Evolutionary conservation across 2,113 vertebrate species (phyloP), one percentile per base, ranked within the genome.

Genomic region (Rhegmatorhina hoffmannsi): DNA sequence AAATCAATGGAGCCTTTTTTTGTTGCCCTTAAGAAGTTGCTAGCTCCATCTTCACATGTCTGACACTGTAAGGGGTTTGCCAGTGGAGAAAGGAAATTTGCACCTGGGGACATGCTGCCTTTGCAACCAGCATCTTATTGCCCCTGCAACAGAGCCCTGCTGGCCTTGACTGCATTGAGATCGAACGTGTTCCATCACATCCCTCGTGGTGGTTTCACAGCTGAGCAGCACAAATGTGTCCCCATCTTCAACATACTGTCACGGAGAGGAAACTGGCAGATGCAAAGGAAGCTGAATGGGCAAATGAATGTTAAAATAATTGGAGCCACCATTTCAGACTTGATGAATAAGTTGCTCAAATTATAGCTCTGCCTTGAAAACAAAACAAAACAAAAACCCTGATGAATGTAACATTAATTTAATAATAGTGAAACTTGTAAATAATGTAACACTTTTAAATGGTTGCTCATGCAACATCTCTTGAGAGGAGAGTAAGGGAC

Each of bases 241-340:
- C 66, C 75, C 26, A 1, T 69, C 92, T 93, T 84, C 18, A 0
- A 92, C 63, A 74, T 2, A 2, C 82, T 95, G 82, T 80, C 13
- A 38, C 1, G 6, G 40, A 43, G 79, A 94, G 66, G 92, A 94
- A 97, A 95, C 70, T 80, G 90, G 90, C 95, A 97, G 96, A 96
- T 97, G 95, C 82, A 94, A 74, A 95, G 94, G 95, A 96, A 94
- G 95, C 92, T 96, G 95, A 96, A 92, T 85, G 80, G 92, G 96
- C 87, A 95, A 96, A 97, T 95, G 89, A 97, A 94, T 93, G 96
- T 94, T 96, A 94, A 94, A 95, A 96, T 96, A 97, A 97, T 96
- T 96, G 95, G 63, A 95, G 62, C 89, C 66, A 96, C 96, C 87
- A 94, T 96, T 97, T 95, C 92, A 94, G 87, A 91, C 63, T 95